A percentile compares a stretch with the other conserved stretches of the same genome.
These are phyloP conservation scores for Corapipo altera DNA, from an alignment of 2,113 vertebrate genomes.

Conservation along the genomic window DNA sequence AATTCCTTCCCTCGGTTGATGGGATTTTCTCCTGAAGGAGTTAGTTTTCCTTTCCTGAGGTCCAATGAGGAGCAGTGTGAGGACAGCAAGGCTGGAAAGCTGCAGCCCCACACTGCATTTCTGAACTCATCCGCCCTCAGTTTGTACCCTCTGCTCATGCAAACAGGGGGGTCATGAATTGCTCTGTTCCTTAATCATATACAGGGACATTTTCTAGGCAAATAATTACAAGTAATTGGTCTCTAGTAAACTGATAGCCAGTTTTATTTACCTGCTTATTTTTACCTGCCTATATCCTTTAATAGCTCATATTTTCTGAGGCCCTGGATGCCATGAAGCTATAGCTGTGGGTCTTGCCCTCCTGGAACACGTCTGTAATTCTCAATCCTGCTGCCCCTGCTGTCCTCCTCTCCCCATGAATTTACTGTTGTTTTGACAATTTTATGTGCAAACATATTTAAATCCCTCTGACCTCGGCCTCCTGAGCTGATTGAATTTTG, in stretches of 20 bases:
- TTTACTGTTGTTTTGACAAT: background rate
- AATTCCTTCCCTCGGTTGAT: background rate
- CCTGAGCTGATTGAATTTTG: background rate
- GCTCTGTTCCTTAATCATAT: accelerated
- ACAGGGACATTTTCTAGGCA: background rate
- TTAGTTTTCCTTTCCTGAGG: background rate
- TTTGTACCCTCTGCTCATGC: accelerated
- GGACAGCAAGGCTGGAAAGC: background rate
- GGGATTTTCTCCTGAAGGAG: accelerated
- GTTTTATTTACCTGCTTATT: background rate
- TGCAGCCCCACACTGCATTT: accelerated
- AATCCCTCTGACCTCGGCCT: background rate
- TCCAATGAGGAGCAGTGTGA: accelerated
- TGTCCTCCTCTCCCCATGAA: background rate
- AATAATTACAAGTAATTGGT: background rate
- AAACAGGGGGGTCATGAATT: background rate
- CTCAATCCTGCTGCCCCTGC: background rate
- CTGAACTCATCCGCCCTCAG: accelerated
- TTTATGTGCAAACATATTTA: background rate
- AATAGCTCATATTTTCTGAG: background rate
- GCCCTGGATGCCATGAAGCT: background rate
- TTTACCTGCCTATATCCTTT: background rate
- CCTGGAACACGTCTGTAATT: background rate
- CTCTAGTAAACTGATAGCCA: background rate
- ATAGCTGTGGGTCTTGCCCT: background rate